Base-by-base conservation (phyloP, 2,113 vertebrate species). In the Saimiri boliviensis region DNA sequence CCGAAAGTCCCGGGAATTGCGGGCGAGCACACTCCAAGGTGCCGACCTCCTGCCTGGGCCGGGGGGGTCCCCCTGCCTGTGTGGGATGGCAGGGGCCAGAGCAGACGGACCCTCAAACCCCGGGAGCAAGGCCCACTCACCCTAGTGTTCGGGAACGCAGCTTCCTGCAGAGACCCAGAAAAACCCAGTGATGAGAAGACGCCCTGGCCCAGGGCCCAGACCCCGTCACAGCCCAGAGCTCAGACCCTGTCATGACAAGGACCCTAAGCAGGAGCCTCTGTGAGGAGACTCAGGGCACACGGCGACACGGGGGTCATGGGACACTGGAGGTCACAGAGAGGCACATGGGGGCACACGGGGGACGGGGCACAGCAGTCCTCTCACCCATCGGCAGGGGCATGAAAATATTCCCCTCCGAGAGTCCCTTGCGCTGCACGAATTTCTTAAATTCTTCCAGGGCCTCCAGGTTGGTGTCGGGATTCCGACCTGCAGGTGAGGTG, bases 401-500 rank as follows among this genome's bases (percentile, higher is more conserved):
- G 42, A 42, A 4, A 10, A 96, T 37, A 47, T 70, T 35, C 19
- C 82, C 21, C 5, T 6, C 23, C 0, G 1, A 5, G 12, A 95
- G 13, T 17, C 76, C 35, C 42, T 66, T 84, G 23, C 0, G 4
- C 76, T 10, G 32, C 3, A 2, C 0, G 4, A 83, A 79, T 49
- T 84, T 83, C 81, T 21, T 40, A 87, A 96, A 95, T 3, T 54
- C 88, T 56, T 94, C 71, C 85, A 94, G 37, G 40, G 84, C 79
- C 35, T 80, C 63, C 4, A 0, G 14, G 60, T 49, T 88, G 14
- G 42, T 0, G 0, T 49, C 23, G 0, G 17, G 79, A 37, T 12
- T 70, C 37, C 49, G 89, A n/a, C 90, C 95, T 97, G 23, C 14
- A 37, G n/a, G 74, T 1, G 16, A 42, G 10, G 54, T 0, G 8